Conservation (phyloP, 2,888 invertebrate genomes). For the Trissoscelio sp. region DNA sequence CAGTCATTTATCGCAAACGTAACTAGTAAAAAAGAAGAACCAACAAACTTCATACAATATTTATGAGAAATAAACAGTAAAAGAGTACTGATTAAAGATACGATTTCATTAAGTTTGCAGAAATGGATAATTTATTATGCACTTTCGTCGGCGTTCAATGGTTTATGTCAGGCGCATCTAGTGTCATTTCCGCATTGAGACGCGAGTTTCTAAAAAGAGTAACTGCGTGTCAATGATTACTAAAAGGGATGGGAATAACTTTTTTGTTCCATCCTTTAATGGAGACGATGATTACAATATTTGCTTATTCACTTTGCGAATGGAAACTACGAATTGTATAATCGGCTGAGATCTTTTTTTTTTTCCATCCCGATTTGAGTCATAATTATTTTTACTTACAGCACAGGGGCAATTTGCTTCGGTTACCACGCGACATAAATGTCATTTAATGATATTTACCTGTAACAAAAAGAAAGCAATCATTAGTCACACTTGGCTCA, state of each 20-base stretch:
- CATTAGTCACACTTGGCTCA: conserved; percentile 22
- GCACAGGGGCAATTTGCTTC: conserved; percentile 10
- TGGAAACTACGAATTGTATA: conserved; percentile 27
- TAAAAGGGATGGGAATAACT: conserved; percentile 24
- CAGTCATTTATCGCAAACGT: conserved; percentile 5
- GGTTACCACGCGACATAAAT: conserved; percentile 14
- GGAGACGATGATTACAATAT: conserved; percentile 42
- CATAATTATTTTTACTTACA: conserved; percentile 54
- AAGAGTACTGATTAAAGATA: conserved; percentile 35
- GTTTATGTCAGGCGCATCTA: conserved; percentile 37
- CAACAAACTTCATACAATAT: conserved; percentile 33
- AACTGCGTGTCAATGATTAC: conserved; percentile 19
- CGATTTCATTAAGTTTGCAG: conserved; percentile 32
- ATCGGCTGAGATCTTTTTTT: conserved; percentile 9
- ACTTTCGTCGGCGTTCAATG: conserved; percentile 32
- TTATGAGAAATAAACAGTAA: conserved; percentile 33
- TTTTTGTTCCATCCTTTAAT: conserved; percentile 21
- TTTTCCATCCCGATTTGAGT: conserved; percentile 8
- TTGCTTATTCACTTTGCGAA: conserved; percentile 7
- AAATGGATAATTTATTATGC: conserved; percentile 44
- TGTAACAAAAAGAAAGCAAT: conserved; percentile 54
- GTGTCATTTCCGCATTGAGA: conserved; percentile 52
- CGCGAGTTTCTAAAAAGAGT: conserved; percentile 51
- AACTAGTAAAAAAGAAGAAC: background rate
- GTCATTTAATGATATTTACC: conserved; percentile 60